Base-by-base conservation (phyloP, 1,140 invertebrate species). In the Caenorhabditis briggsae region DNA sequence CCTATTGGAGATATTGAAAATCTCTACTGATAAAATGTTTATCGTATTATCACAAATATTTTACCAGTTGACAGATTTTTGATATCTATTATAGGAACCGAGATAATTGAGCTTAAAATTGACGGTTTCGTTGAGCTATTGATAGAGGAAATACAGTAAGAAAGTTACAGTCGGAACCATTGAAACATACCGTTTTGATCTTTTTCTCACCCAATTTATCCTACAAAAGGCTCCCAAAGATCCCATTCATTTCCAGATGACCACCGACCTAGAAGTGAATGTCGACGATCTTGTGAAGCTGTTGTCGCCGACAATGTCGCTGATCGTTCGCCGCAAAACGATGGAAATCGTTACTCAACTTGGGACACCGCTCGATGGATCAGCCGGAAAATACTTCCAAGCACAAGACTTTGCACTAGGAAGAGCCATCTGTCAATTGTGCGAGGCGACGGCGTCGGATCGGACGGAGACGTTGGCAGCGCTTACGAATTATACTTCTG, bases 401-500 rank as follows among this genome's bases (percentile, higher is more conserved):
- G 74, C 46, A 6, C 16, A 86, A 41, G 78, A 82, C 18, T 61
- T 59, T 41, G 41, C 59, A 23, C 48, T 86, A 11, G 85, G 85
- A 46, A 56, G 33, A 53, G 87, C 87, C 2, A 64, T 88, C 18
- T 86, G 84, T 59, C 82, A 82, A n/a, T 55, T 88, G 23, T 88
- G 82, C 53, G 85, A 82, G 12, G 82, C 55, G 18, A 65, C 85
- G 14, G 56, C 59, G 1, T 64, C 84, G 16, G 85, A 88, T 23
- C 85, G 87, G 7, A 46, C 70, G 8, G 74, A 50, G 46, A 61
- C 58, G n/a, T 53, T 88, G 16, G 74, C 87, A 1, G 85, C 82
- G 20, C 85, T 88, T 55, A 88, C 87, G 7, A 88, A 88, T 55
- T 82, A 82, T 41, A 61, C 82, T 20, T 82, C 87, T 14, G 70